Base-by-base conservation (phyloP, 2,888 invertebrate genomes). In the Drosophila bunnanda region DNA sequence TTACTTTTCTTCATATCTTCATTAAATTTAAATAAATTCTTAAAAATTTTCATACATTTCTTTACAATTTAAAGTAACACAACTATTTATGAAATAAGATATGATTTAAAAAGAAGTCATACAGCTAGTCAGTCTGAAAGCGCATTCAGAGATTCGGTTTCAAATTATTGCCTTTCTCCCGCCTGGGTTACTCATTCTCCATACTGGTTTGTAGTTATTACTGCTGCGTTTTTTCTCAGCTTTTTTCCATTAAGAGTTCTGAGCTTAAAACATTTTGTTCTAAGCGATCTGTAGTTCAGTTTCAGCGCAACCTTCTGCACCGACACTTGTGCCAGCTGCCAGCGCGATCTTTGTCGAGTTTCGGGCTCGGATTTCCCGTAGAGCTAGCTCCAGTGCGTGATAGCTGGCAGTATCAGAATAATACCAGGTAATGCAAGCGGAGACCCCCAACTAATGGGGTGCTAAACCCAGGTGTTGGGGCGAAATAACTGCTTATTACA, bases 141-240 rank as follows among this genome's bases (percentile, higher is more conserved):
- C 20, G 50, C 34, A 34, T 50, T 34, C 20, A 32, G 9, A 20
- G 32, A 34, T 15, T 54, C 15, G 13, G 13, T n/a, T 39, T 12
- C 4, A 32, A 56, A 32, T 13, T 22, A 17, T 13, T 9, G 17
- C 38, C 46, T 28, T 28, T n/a, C n/a, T 38, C 32, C n/a, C 34
- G 30, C 64, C 38, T 17, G 66, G 53, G 53, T 41, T 25, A 41
- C 38, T 67, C 15, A 20, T 34, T 55, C 34, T 57, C 34, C 52
- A 79, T 74, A 80, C 82, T 75, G 78, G 86, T 83, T 83, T 87
- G 58, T 50, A 43, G 48, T 60, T 60, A 50, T 50, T 61, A 56
- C 22, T 34, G 22, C 32, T 53, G 59, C 50, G 15, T 43, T 44
- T 64, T 64, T 64, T 64, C 20, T 62, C 64, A 22, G n/a, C 41